Conservation (phyloP, 1,140 invertebrate species). For the Philotrypesis tridentata region DNA sequence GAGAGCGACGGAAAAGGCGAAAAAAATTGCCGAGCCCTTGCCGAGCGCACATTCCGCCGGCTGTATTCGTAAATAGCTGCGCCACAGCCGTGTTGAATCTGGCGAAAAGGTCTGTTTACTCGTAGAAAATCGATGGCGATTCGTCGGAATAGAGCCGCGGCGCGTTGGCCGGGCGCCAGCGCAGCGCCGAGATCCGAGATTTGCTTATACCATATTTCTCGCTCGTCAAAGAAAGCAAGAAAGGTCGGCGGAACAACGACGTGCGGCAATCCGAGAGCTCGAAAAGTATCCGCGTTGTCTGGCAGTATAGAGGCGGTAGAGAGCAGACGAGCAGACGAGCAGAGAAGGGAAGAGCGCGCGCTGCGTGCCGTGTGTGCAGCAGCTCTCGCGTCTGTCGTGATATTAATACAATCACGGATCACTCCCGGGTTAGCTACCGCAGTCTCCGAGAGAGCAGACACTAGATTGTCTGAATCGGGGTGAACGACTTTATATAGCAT, state of each 20-base stretch:
- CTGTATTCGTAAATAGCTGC: too few relatives aligned
- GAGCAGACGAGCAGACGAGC: too few relatives aligned
- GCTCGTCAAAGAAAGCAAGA: constrained; percentile 24
- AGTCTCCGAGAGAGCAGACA: constrained; percentile 68
- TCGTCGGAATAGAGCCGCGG: constrained; percentile 6
- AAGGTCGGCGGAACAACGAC: not conserved
- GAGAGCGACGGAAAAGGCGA: too few relatives aligned
- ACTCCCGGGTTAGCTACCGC: constrained; percentile 68
- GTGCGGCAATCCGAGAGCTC: not conserved
- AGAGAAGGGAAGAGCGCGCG: too few relatives aligned
- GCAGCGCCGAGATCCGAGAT: not conserved
- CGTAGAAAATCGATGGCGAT: not conserved
- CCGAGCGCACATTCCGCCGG: too few relatives aligned
- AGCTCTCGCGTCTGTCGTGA: constrained; percentile 69
- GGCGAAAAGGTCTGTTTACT: not conserved
- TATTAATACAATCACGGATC: constrained; percentile 75
- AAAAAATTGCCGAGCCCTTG: too few relatives aligned
- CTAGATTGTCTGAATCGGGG: constrained; percentile 75
- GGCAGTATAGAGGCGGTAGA: too few relatives aligned
- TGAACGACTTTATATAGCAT: constrained; percentile 75
- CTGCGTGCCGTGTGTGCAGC: too few relatives aligned
- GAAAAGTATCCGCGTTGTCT: constrained; percentile 39
- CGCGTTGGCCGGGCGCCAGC: constrained; percentile 21
- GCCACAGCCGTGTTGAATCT: too few relatives aligned
- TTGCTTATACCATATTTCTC: constrained; percentile 46